Evolutionary conservation across 2,888 invertebrate genomes (phyloP), one percentile per base, ranked within the genome.

Genomic region (Aphidoletes aphidimyza): DNA sequence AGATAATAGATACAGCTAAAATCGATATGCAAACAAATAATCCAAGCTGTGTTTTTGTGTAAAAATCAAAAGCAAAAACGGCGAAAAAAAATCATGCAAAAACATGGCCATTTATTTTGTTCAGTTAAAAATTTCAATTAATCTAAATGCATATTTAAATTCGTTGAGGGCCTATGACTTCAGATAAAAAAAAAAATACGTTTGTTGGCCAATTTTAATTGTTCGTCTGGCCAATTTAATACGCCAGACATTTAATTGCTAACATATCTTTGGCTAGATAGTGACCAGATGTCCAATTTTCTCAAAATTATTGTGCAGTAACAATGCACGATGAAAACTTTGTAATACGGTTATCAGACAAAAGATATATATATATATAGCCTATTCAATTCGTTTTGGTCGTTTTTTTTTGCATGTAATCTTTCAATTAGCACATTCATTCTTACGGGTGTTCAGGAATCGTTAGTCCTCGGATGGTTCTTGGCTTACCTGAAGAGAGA

Each of bases 61-160:
- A n/a, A n/a, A n/a, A n/a, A 30, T 26, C 11, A 30, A 34, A 69
- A 30, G 34, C 30, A 34, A 69, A 69, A 11, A 14, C 30, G 2
- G 17, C n/a, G 30, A 0, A 11, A 69, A 69, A 69, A 69, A 14
- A 17, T 26, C 26, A 69, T 69, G n/a, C 69, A 30, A 11, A 11
- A 30, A 30, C 14, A 69, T 11, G 34, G 69, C 14, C 30, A 3
- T 69, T 30, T 14, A 26, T 54, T 1, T 30, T n/a, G n/a, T n/a
- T n/a, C n/a, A n/a, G n/a, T n/a, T n/a, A n/a, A n/a, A n/a, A n/a
- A n/a, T n/a, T 30, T 30, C 34, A 69, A 14, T 30, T 11, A 69
- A 30, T 69, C 69, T 69, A 30, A 69, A 69, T 69, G 14, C n/a
- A 69, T 69, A 69, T 69, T 69, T 30, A 69, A 69, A 69, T 69